Evolutionary conservation across 2,113 vertebrate genomes (phyloP), one percentile per base, ranked within the genome.

Genomic region (Etheostoma cragini): DNA sequence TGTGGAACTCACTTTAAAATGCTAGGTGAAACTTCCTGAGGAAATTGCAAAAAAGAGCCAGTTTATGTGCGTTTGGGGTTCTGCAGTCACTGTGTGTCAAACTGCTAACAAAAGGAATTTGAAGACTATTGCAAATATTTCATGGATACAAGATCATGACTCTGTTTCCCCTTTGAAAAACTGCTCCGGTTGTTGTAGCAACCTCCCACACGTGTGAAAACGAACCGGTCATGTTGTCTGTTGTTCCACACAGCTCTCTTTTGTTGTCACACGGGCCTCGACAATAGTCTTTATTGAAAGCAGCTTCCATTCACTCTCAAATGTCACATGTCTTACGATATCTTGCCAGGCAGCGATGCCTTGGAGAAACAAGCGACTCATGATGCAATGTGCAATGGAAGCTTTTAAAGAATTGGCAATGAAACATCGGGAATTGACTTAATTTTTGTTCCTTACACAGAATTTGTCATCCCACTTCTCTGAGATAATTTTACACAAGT

Each of bases 211-310:
- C 1, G 4, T 82, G 38, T 77, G 47, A 76, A 76, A 50, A 45
- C 6, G 79, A 74, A 79, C 6, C 7, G 0, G 2, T 78, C 33
- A 26, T 56, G 62, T 45, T 53, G 76, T 74, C 42, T 61, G 72
- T 57, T 22, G 26, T 46, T 62, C 38, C 60, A 84, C 62, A 83
- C 72, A 81, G 80, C 73, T 76, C 66, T 70, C 75, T 46, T 35
- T 75, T 75, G 79, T 86, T 85, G 87, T 89, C 88, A 88, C 71
- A 46, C 71, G 84, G 84, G 86, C 81, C 62, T 76, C 50, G 5
- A 91, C 92, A 93, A 90, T 86, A 72, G 83, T 63, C 33, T 63
- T 82, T 49, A 87, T 62, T 90, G 78, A 90, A 58, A 78, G 72
- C 80, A 85, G 83, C 88, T 76, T 26, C 75, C 83, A 85, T 87